Conservation (phyloP, 2,797 vertebrate genomes). For the Lophotriccus pileatus region DNA sequence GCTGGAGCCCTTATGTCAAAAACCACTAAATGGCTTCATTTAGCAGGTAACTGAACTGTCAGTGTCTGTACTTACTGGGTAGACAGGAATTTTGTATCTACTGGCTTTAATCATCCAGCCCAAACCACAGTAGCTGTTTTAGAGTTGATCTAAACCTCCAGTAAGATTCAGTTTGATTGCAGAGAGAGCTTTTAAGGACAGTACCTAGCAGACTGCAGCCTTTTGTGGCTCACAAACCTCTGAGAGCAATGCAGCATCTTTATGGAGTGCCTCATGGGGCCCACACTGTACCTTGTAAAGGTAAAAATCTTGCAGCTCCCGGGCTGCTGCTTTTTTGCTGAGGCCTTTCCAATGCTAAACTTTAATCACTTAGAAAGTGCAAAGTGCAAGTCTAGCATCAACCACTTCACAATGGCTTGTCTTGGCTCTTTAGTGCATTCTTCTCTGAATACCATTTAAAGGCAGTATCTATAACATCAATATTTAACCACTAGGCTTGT, state of each 20-base stretch:
- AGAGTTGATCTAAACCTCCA: background rate
- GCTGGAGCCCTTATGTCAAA: background rate
- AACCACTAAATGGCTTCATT: background rate
- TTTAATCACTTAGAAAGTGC: background rate
- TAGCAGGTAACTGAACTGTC: background rate
- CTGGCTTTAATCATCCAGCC: background rate
- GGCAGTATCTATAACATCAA: background rate
- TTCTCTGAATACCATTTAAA: background rate
- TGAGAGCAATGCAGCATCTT: background rate
- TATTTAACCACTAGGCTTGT: conserved; percentile 25
- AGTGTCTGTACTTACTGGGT: background rate
- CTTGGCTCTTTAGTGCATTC: background rate
- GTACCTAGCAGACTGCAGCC: background rate
- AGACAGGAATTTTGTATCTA: background rate
- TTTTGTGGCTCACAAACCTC: background rate
- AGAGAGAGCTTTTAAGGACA: background rate
- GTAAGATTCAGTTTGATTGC: background rate
- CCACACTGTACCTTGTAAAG: background rate
- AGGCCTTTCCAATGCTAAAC: background rate
- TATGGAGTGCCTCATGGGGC: background rate
- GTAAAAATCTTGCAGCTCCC: background rate
- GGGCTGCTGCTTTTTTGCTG: background rate
- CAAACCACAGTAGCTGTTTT: background rate
- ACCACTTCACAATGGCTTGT: background rate
- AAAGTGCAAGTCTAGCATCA: background rate